Conservation (phyloP, 2,888 invertebrate species). For the Villa cingulata region DNA sequence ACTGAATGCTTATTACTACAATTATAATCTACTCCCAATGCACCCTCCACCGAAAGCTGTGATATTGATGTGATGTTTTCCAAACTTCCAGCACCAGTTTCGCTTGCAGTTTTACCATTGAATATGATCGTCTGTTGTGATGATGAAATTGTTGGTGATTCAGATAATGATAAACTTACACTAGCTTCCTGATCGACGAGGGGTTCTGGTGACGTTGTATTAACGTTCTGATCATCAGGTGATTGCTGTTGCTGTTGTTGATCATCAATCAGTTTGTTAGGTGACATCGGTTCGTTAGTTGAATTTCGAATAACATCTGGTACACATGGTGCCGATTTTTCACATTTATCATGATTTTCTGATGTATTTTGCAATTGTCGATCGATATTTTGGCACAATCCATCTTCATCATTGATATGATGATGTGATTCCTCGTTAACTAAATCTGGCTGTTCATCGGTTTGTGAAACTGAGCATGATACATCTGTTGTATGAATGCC, state of each 20-base stretch:
- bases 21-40: constrained; percentile 1
- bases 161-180: constrained; percentile 15
- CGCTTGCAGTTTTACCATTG: constrained; percentile 43
- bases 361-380: not conserved
- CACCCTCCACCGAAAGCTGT: constrained; percentile 6
- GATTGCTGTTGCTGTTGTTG: not conserved
- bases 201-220: constrained; percentile 5
- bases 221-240: not conserved
- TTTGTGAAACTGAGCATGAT: constrained; percentile 57
- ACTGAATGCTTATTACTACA: not conserved
- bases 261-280: not conserved
- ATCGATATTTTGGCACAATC: not conserved
- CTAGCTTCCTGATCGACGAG: constrained; percentile 13
- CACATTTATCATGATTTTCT: not conserved
- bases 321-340: not conserved
- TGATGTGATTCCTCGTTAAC: constrained; percentile 16
- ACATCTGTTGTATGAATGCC: constrained; percentile 58
- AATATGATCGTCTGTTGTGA: constrained; percentile 36
- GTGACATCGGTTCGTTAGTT: not conserved
- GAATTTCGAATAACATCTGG: not conserved
- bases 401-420: constrained; percentile 5
- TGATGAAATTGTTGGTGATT: constrained; percentile 9
- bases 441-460: constrained; percentile 55
- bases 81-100: constrained; percentile 17
- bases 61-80: not conserved